These are phyloP conservation scores for Cataglyphis cursor DNA, from an alignment of 2,888 invertebrate species.

Conservation along the genomic window DNA sequence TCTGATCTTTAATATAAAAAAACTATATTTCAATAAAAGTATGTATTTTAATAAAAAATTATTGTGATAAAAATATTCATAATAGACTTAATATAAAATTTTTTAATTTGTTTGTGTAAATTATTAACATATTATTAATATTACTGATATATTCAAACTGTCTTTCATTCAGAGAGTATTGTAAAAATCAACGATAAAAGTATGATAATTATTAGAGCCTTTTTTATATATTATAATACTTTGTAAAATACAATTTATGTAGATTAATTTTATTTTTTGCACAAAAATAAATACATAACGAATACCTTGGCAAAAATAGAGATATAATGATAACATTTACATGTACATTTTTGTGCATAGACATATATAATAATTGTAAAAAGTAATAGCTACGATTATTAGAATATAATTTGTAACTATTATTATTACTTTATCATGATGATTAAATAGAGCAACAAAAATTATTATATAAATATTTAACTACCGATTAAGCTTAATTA, in stretches of 20 bases:
- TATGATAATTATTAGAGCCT: not conserved
- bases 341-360: too few relatives aligned
- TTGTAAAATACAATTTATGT: not conserved
- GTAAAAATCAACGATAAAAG: not conserved
- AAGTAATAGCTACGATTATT: not conserved
- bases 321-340: too few relatives aligned
- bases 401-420: not conserved
- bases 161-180: not conserved
- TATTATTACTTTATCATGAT: not conserved
- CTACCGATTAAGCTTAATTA: not conserved
- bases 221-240: not conserved
- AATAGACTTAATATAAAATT: not conserved
- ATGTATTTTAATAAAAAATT: not conserved
- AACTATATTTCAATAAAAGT: too few relatives aligned
- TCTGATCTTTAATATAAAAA: too few relatives aligned
- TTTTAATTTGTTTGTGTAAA: not conserved
- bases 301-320: too few relatives aligned
- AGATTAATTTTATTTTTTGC: not conserved
- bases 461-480: not conserved
- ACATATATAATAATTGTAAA: too few relatives aligned
- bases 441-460: not conserved
- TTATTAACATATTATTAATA: not conserved
- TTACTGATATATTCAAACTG: not conserved
- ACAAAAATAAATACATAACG: not conserved
- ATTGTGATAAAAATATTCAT: not conserved